Percentiles rank a stretch among this genome's conserved stretches.
These are phyloP conservation scores for Drosophila emarginata DNA, from an alignment of 2,888 invertebrate genomes.

Conservation along the genomic window DNA sequence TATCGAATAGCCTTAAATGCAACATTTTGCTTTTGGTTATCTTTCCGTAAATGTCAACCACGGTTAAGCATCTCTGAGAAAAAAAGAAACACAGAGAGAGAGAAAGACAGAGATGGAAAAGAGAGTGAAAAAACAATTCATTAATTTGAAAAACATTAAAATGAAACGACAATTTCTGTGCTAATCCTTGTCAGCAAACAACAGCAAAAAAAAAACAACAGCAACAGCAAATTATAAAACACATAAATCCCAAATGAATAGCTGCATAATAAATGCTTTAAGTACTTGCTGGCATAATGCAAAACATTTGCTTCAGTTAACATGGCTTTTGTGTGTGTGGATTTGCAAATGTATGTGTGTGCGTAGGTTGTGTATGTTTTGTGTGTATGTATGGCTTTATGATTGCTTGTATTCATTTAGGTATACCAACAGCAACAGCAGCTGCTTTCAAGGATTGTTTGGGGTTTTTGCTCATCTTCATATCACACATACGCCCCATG, in stretches of 20 bases:
- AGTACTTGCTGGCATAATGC: conserved; percentile 54
- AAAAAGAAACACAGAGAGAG: not conserved
- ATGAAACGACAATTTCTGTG: conserved; percentile 39
- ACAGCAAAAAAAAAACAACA: conserved; percentile 1
- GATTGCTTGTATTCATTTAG: conserved; percentile 12
- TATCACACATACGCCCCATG: conserved; percentile 56
- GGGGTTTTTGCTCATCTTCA: conserved; percentile 40
- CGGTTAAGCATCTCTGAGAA: conserved; percentile 25
- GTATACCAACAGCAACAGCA: conserved; percentile 26
- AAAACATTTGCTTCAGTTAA: conserved; percentile 51
- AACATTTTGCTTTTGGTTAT: conserved; percentile 46
- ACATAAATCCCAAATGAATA: conserved; percentile 55
- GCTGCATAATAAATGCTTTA: conserved; percentile 55
- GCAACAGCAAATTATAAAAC: conserved; percentile 34
- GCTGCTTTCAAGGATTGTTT: conserved; percentile 16
- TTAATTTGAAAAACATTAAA: conserved; percentile 15
- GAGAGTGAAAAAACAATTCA: conserved; percentile 2
- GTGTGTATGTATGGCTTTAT: conserved; percentile 6
- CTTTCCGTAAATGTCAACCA: not conserved
- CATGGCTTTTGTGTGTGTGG: conserved; percentile 39
- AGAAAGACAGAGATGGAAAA: not conserved
- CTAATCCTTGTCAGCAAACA: conserved; percentile 18
- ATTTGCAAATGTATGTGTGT: conserved; percentile 7
- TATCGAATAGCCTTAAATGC: conserved; percentile 68
- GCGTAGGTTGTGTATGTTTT: not conserved